Conservation (phyloP, 2,888 invertebrate species). For the Microchrysa polita region DNA sequence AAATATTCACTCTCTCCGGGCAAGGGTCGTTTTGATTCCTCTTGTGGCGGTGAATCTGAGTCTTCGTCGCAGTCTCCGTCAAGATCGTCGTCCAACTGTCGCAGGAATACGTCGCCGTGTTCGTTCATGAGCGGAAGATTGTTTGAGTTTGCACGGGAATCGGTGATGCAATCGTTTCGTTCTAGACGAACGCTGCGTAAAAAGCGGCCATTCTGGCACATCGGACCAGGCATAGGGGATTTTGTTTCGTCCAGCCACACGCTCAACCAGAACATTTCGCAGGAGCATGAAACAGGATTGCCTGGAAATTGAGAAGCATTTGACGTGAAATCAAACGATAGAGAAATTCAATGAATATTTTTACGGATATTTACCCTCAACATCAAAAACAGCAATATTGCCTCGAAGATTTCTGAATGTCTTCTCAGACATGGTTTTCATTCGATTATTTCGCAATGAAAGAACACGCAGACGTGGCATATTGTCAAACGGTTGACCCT, state of each 20-base stretch:
- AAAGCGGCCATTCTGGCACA: conserved; percentile 80
- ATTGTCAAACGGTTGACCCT: conserved; percentile 80
- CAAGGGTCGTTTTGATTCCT: conserved; percentile 68
- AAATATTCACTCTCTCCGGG: conserved; percentile 84
- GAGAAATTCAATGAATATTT: too few species aligned
- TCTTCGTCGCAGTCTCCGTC: conserved; percentile 64
- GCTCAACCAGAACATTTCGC: conserved; percentile 83
- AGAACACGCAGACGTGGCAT: conserved; percentile 86
- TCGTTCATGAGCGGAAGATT: conserved; percentile 72
- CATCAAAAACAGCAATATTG: conserved; percentile 83
- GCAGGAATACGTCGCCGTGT: conserved; percentile 75
- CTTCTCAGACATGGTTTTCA: conserved; percentile 77
- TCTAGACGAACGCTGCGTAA: conserved; percentile 79
- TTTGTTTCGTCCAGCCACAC: conserved; percentile 83
- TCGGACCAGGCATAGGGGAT: conserved; percentile 73
- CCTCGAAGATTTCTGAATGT: conserved; percentile 80
- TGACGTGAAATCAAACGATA: too few species aligned
- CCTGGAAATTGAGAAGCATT: conserved; percentile 66
- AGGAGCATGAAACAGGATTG: conserved; percentile 85
- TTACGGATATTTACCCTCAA: conserved; percentile 73
- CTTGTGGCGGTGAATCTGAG: conserved; percentile 65
- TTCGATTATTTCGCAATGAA: conserved; percentile 79
- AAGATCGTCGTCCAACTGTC: conserved; percentile 66
- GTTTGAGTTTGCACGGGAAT: conserved; percentile 56
- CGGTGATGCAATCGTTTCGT: conserved; percentile 71